phyloP scores from a whole-genome alignment of 2,888 invertebrate genomes.

The Theretra japonica region DNA sequence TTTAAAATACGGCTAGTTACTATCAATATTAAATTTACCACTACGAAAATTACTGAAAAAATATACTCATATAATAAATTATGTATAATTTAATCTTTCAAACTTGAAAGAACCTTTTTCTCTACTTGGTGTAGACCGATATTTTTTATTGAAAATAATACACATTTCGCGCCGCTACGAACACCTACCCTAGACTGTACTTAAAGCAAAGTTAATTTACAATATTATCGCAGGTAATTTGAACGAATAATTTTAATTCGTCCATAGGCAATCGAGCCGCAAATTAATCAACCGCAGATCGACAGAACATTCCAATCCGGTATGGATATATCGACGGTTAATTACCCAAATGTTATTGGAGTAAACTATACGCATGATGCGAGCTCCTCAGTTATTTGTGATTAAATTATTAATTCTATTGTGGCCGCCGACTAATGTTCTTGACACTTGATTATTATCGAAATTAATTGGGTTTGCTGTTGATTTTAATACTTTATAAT shows the following conservation, averaged over 20 bases:
- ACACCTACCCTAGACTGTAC: neutral
- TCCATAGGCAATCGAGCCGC: slow-evolving; percentile 41
- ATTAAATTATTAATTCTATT: slow-evolving; percentile 19
- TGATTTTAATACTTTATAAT: neutral
- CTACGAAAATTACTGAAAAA: no score
- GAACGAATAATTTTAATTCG: slow-evolving; percentile 36
- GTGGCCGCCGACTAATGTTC: slow-evolving; percentile 14
- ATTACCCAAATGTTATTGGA: slow-evolving; percentile 44
- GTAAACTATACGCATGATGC: slow-evolving; percentile 17
- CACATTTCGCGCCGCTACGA: no score
- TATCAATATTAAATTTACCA: no score
- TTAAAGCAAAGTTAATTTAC: slow-evolving; percentile 1
- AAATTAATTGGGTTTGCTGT: slow-evolving; percentile 2
- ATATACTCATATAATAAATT: no score
- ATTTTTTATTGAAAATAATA: no score
- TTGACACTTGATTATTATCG: slow-evolving; percentile 16
- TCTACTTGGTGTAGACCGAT: no score
- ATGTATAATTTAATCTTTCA: no score
- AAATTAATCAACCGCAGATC: slow-evolving; percentile 54
- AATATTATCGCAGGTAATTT: slow-evolving; percentile 32
- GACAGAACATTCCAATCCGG: slow-evolving; percentile 47
- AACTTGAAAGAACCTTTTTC: no score
- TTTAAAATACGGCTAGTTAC: no score
- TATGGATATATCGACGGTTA: slow-evolving; percentile 43
- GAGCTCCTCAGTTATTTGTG: slow-evolving; percentile 17